A percentile compares a stretch with the other conserved stretches of the same genome.
These are phyloP conservation scores for Drosophila differens DNA, from an alignment of 2,888 invertebrate genomes.

Conservation along the genomic window DNA sequence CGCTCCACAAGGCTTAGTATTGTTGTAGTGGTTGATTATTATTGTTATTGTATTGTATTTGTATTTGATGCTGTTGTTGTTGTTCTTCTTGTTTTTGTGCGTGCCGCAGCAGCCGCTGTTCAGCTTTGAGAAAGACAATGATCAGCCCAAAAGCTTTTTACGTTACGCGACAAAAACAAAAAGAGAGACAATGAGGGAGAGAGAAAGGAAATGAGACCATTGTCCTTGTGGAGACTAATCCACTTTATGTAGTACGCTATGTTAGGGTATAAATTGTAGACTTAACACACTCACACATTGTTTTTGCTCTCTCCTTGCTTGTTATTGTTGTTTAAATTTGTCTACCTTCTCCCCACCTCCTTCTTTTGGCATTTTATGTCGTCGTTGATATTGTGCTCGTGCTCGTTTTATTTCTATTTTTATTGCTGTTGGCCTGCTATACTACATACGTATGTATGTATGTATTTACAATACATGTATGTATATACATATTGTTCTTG, in stretches of 20 bases:
- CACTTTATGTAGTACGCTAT: not conserved
- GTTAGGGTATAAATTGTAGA: not conserved
- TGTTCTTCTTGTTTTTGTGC: constrained; percentile 41
- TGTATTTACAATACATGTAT: not conserved
- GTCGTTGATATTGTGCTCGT: constrained; percentile 54
- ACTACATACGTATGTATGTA: constrained; percentile 3
- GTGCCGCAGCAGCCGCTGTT: constrained; percentile 49
- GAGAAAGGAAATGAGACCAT: not conserved
- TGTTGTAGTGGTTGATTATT: constrained; percentile 45
- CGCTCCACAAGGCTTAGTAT: constrained; percentile 32
- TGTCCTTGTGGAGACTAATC: constrained; percentile 4
- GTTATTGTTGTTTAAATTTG: constrained; percentile 27
- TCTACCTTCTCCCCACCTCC: constrained; percentile 7
- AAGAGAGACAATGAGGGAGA: not conserved
- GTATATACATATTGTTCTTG: not conserved
- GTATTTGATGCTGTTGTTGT: constrained; percentile 1
- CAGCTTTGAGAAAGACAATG: constrained; percentile 43
- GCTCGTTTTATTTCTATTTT: constrained; percentile 61
- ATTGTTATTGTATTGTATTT: constrained; percentile 12
- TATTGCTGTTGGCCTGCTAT: constrained; percentile 50
- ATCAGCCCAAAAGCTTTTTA: constrained; percentile 7
- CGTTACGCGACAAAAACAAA: constrained; percentile 14
- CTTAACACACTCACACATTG: not conserved
- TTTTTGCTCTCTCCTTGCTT: constrained; percentile 3
- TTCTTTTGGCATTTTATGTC: constrained; percentile 48